Conservation (phyloP, 2,888 invertebrate genomes). For the Habroteleia sp. region DNA sequence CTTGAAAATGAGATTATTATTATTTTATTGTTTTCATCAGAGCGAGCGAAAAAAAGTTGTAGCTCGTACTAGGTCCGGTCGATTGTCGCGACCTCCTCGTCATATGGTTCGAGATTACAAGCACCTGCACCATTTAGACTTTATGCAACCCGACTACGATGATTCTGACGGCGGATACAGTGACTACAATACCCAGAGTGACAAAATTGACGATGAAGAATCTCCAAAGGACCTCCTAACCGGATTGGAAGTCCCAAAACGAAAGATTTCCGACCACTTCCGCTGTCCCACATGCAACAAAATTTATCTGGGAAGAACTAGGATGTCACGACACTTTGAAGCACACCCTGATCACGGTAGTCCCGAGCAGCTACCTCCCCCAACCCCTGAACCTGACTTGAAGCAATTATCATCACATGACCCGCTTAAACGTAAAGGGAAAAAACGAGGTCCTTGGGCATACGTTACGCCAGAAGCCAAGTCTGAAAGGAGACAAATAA, state of each 20-base stretch:
- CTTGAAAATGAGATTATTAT: no score
- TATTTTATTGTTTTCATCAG: slow-evolving; percentile 61
- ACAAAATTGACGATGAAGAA: slow-evolving; percentile 73
- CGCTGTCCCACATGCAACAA: slow-evolving; percentile 85
- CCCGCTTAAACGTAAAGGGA: slow-evolving; percentile 74
- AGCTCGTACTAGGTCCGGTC: slow-evolving; percentile 83
- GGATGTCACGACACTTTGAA: slow-evolving; percentile 84
- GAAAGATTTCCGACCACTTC: slow-evolving; percentile 82
- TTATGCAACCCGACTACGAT: slow-evolving; percentile 83
- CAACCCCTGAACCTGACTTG: slow-evolving; percentile 74
- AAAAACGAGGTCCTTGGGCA: slow-evolving; percentile 78
- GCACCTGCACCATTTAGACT: slow-evolving; percentile 83
- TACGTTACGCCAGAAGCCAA: slow-evolving; percentile 78
- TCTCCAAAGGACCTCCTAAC: slow-evolving; percentile 74
- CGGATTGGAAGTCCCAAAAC: slow-evolving; percentile 78
- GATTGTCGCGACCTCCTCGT: slow-evolving; percentile 84
- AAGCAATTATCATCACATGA: slow-evolving; percentile 67
- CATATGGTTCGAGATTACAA: slow-evolving; percentile 85
- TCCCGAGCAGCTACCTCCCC: slow-evolving; percentile 77
- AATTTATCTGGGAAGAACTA: slow-evolving; percentile 84
- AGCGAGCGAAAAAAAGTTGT: slow-evolving; percentile 82
- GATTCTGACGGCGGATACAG: slow-evolving; percentile 84
- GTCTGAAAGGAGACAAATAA: slow-evolving; percentile 75
- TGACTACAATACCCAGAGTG: slow-evolving; percentile 81
- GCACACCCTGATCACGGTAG: slow-evolving; percentile 84